Evolutionary conservation across 1,140 invertebrate genomes (phyloP), one percentile per base, ranked within the genome.

Genomic region (Agrilus planipennis): DNA sequence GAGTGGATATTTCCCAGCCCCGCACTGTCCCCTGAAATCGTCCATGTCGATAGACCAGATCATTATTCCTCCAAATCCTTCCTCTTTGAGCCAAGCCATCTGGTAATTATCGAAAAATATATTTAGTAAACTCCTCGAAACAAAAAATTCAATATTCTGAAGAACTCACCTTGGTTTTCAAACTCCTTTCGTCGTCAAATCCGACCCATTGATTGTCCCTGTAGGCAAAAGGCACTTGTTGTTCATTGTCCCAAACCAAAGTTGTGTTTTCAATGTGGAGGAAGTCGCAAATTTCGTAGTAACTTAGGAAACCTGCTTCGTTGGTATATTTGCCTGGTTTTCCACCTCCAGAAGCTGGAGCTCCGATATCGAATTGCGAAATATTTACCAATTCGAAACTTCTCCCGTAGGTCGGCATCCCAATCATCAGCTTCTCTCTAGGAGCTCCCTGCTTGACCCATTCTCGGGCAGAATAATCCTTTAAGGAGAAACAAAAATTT

Each of bases 41-140:
- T 97, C 89, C 85, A 93, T 89, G 55, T 94, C 90, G 10, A 92
- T 73, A 1, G 89, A 91, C 91, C 92, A 97, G 10, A 97, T 84
- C 89, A 97, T 96, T 11, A 93, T 88, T 17, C 94, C 94, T 32
- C 90, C 90, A 51, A 93, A 90, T 10, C 86, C 85, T 70, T 90
- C 81, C 55, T 91, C 82, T 57, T 89, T 91, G 28, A 96, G 68
- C 89, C 90, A 98, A 32, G 81, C 77, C 72, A 89, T 88, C 89
- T 96, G 51, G 19, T 9, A 36, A 9, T 34, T 31, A 31, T 34
- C 32, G 7, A 34, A 34, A n/a, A n/a, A n/a, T n/a, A n/a, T n/a
- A n/a, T n/a, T n/a, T n/a, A n/a, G n/a, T n/a, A n/a, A n/a, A n/a
- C n/a, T 7, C 23, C 16, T 31, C 15, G n/a, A 6, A 27, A 23